Evolutionary conservation across 64 coral and sea anemone species (phyloP), one percentile per base, ranked within the genome.

Genomic region (Actinia equina): DNA sequence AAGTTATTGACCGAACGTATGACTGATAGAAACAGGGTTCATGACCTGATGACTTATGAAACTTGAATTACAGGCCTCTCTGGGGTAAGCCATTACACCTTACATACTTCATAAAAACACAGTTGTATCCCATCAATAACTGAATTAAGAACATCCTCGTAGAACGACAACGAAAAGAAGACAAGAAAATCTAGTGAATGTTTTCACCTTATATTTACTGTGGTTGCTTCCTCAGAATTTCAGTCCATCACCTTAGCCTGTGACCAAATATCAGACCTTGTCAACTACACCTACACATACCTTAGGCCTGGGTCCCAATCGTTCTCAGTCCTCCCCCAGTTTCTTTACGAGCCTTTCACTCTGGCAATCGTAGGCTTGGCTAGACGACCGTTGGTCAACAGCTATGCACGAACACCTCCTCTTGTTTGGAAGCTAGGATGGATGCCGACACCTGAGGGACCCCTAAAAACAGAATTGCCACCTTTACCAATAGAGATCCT

Each of bases 361-460:
- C 44, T 77, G 16, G 88, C 78, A 13, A 89, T 99, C 55, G 90
- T 94, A 19, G 91, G 93, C 57, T 83, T 99, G 59, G 93, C 91
- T 22, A 85, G 97, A 11, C 97, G 91, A n/a, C 88, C 97, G 54
- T 83, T 99, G 87, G 93, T 99, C 55, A 99, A 99, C 61, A 95
- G 92, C 2, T 95, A 99, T 62, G 97, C 93, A 22, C 93, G 97
- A 22, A 95, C 91, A 26, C 93, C 90, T 30, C 91, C 91, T 58
- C 55, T 99, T 18, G 97, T 99, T n/a, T 99, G 97, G 97, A 99
- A 93, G 49, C 19, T 99, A 20, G 97, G 93, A 15, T 99, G 97
- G 97, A 76, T 78, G 85, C 94, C 94, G 18, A 87, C 85, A 41
- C 94, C 94, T 17, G 90, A 95, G 26, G 93, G 93, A 12, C 86